Base-by-base conservation (phyloP, 2,113 vertebrate genomes). In the Psephotus haematonotus region DNA sequence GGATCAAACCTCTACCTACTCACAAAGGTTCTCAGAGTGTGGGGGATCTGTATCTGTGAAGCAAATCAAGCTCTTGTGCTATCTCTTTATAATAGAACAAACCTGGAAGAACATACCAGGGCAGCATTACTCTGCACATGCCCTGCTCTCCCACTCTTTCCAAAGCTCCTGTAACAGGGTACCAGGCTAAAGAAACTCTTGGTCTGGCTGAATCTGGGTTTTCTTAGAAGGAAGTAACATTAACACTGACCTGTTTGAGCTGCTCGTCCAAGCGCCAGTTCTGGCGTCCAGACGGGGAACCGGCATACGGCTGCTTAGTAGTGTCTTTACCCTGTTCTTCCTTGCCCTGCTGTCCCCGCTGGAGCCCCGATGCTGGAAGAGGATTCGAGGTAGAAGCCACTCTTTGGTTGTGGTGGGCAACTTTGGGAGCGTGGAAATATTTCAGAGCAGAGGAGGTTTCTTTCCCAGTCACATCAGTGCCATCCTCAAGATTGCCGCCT, bases 211-310 rank as follows among this genome's bases (percentile, higher is more conserved):
- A 10, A 3, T 2, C 9, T 0, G 25, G 29, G 2, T 23, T 2
- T 11, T 74, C 63, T 62, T 7, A 28, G 49, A 20, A 37, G 60
- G 31, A 47, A 67, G 27, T 4, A 8, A 22, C 0, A 17, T 28
- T 3, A 23, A 74, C 77, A 98, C 99, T 98, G 94, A 99, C 99
- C 98, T 99, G 99, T 96, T 99, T 99, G 52, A 98, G 97, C 43
- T 98, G 98, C 72, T 99, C 99, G 0, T 99, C 99, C 67, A 97
- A 97, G 74, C 97, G 97, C 99, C 99, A 99, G 95, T 96, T 97
- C 1, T 97, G 94, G 24, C 98, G 98, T 68, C 98, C 98, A 8
- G 98, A 97, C 1, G 98, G 87, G 2, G 98, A 98, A 11, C 93
- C 79, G 7, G 98, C 95, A 33, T 97, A 88, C 0, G 97, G 97